phyloP scores from a whole-genome alignment of 2,797 vertebrate genomes.

The Iguana delicatissima region DNA sequence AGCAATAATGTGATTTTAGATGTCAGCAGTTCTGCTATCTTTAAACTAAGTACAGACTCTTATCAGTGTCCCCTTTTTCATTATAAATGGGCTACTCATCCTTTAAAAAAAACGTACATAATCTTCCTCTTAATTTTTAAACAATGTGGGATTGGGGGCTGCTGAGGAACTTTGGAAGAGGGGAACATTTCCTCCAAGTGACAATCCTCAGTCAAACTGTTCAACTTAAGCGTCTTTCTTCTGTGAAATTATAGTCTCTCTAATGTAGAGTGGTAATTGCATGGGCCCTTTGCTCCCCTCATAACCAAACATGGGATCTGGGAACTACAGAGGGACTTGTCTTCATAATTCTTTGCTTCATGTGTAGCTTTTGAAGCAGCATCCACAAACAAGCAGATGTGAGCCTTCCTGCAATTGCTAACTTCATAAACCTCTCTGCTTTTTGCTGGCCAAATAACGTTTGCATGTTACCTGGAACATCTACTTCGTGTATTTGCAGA shows the following conservation, averaged over 20 bases:
- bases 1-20: neutral
- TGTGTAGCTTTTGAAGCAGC: neutral
- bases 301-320: neutral
- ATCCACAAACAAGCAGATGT: neutral
- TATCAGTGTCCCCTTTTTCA: slow-evolving; percentile 21
- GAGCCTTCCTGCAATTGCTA: too few relatives aligned
- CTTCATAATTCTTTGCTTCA: neutral
- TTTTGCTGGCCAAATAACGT: neutral
- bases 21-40: slow-evolving; percentile 14
- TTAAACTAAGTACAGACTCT: neutral
- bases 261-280: neutral
- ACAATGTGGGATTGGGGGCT: neutral
- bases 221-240: neutral
- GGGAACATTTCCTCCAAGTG: neutral
- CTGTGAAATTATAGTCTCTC: neutral
- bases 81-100: slow-evolving; percentile 14
- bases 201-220: slow-evolving; percentile 3
- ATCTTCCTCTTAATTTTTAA: slow-evolving; percentile 20
- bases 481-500: neutral
- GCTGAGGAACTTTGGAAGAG: neutral
- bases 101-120: slow-evolving; percentile 15
- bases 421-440: neutral
- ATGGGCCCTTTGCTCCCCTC: neutral
- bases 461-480: too few relatives aligned
- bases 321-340: neutral